Evolutionary conservation across 2,113 vertebrate genomes (phyloP).

Genomic region (Nyctereutes procyonoides): DNA sequence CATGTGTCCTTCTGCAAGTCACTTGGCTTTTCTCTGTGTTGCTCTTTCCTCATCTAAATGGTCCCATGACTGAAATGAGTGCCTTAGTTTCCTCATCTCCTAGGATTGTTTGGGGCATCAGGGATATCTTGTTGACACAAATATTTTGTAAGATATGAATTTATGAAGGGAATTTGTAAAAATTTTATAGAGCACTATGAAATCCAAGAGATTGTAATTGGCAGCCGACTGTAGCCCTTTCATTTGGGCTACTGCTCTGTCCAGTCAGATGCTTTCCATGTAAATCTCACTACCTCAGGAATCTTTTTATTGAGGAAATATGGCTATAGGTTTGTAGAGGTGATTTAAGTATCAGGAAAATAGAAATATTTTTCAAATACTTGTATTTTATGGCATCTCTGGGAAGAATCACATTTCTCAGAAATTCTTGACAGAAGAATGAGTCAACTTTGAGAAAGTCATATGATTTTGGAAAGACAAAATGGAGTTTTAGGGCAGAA

Average conservation of each 20-base stretch:
- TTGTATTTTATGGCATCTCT: background rate
- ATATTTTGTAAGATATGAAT: background rate
- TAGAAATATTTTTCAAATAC: background rate
- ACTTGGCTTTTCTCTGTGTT: background rate
- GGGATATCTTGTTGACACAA: background rate
- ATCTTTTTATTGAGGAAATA: background rate
- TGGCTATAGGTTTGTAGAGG: background rate
- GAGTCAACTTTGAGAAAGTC: background rate
- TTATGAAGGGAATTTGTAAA: conserved; percentile 8
- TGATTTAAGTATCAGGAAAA: background rate
- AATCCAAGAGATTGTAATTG: background rate
- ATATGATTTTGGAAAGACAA: background rate
- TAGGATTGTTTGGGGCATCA: background rate
- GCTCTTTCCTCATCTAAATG: background rate
- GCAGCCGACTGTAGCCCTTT: background rate
- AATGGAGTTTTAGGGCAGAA: background rate
- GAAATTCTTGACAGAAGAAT: conserved; percentile 23
- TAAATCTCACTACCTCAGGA: background rate
- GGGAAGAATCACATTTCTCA: background rate
- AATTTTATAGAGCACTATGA: background rate
- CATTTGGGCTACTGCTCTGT: background rate
- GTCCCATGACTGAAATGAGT: background rate
- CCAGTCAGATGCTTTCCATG: background rate
- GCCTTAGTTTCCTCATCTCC: background rate
- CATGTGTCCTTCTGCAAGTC: background rate